A percentile compares a stretch with the other conserved stretches of the same genome.
phyloP scores from a whole-genome alignment of 2,888 invertebrate species.

The Papilio gigon region DNA sequence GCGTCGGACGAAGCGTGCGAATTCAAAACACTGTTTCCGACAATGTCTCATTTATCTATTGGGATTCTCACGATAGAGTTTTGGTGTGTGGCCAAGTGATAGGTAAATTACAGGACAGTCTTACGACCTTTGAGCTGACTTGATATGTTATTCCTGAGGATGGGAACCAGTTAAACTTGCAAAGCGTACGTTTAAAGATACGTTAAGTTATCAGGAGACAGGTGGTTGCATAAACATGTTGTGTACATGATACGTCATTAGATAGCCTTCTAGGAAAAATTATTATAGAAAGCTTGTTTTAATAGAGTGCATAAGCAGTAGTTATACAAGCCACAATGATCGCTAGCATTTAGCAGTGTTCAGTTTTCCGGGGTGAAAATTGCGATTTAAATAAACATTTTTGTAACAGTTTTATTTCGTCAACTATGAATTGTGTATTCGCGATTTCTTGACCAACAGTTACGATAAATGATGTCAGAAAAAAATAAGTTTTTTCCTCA shows the following conservation, averaged over 20 bases:
- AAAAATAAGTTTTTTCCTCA: no score
- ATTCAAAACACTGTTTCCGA: conserved; percentile 45
- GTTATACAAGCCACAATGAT: conserved; percentile 5
- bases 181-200: conserved; percentile 5
- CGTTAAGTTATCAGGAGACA: not conserved
- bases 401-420: not conserved
- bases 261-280: conserved; percentile 22
- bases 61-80: conserved; percentile 59
- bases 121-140: conserved; percentile 16
- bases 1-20: conserved; percentile 48
- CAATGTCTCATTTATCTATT: conserved; percentile 61
- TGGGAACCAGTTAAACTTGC: conserved; percentile 27
- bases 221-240: conserved; percentile 27
- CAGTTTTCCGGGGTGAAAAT: conserved; percentile 14
- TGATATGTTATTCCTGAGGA: conserved; percentile 21
- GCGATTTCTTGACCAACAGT: not conserved
- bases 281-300: conserved; percentile 28
- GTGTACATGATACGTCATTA: conserved; percentile 11
- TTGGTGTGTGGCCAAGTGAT: conserved; percentile 32
- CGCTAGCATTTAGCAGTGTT: not conserved
- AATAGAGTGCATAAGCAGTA: conserved; percentile 13
- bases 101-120: conserved; percentile 22
- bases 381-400: conserved; percentile 12
- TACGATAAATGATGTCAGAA: conserved; percentile 11
- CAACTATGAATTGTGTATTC: not conserved